A percentile compares a stretch with the other conserved stretches of the same genome.
Conservation (phyloP, 1,140 invertebrate species). For the Mamestra configurata region DNA sequence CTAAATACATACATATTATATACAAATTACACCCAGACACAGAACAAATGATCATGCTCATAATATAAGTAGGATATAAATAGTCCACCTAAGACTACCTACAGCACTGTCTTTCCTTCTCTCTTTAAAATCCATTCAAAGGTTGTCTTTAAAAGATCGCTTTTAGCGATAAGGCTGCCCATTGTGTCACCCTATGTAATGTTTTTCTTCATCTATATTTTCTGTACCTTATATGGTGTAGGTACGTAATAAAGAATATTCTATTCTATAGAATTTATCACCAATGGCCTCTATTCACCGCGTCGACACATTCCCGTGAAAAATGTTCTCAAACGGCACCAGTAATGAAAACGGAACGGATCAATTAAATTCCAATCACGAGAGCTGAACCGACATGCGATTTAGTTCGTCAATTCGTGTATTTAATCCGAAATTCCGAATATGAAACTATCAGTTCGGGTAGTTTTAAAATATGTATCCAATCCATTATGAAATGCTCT, state of each 20-base stretch:
- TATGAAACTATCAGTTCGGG: neutral
- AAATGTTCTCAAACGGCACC: neutral
- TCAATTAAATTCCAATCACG: constrained; percentile 34
- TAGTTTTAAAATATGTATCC: constrained; percentile 4
- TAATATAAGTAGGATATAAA: too few species aligned
- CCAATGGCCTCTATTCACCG: neutral
- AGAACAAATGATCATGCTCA: too few species aligned
- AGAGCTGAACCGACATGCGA: constrained; percentile 6
- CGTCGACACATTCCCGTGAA: neutral
- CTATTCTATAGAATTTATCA: neutral
- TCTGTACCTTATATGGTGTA: too few species aligned
- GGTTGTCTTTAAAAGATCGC: too few species aligned
- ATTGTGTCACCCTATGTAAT: too few species aligned
- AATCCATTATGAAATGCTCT: neutral
- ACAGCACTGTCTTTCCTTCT: too few species aligned
- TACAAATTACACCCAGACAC: too few species aligned
- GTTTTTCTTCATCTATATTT: too few species aligned
- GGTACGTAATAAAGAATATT: neutral
- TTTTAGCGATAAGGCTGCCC: too few species aligned
- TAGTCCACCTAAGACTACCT: too few species aligned
- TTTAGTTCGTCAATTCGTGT: neutral
- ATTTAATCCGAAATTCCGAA: constrained; percentile 11
- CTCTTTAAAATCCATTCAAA: too few species aligned
- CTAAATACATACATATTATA: too few species aligned
- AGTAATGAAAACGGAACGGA: constrained; percentile 20